Base-by-base conservation (phyloP, 2,888 invertebrate species). In the Prionchulus punctatus region DNA sequence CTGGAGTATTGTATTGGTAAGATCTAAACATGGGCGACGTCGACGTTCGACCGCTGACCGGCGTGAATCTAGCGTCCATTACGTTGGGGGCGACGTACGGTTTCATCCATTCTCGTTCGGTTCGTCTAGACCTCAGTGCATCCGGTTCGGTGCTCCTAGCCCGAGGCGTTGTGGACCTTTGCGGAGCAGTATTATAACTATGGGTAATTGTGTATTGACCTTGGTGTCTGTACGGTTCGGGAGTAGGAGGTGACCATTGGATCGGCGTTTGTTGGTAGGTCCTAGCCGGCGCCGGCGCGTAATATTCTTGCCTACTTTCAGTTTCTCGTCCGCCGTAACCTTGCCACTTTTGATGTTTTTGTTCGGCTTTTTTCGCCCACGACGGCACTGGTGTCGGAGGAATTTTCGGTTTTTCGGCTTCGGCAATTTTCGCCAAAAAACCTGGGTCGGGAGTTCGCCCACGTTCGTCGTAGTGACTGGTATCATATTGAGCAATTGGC, bases 371-470 rank as follows among this genome's bases (percentile, higher is more conserved):
- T 23, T 45, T 45, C 4, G 23, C 23, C 58, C 58, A 58, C 28
- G 30, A 23, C 36, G 58, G 58, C 36, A 27, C 36, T 1, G 36
- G 18, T 26, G 23, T 28, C 15, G 49, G 26, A 4, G 57, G 58
- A 15, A 58, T 54, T 30, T 58, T 58, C 2, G 58, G 58, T 28
- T 45, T 53, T 49, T 58, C 58, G n/a, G 58, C 58, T 31, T 57
- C 54, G 18, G 58, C 55, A 30, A 58, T 47, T 30, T 57, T 52
- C 2, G 56, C 56, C 15, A 30, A 7, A 7, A 49, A 49, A 12
- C 28, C 50, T 12, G 36, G 36, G 18, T 36, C 36, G 7, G 7
- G 36, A 36, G 36, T 7, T 18, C 18, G 36, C 7, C 18, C 36
- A 36, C 36, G 36, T 36, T 36, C 36, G 18, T 7, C 36, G n/a